Evolutionary conservation across 2,888 invertebrate genomes (phyloP).

Genomic region (Hesperia comma): DNA sequence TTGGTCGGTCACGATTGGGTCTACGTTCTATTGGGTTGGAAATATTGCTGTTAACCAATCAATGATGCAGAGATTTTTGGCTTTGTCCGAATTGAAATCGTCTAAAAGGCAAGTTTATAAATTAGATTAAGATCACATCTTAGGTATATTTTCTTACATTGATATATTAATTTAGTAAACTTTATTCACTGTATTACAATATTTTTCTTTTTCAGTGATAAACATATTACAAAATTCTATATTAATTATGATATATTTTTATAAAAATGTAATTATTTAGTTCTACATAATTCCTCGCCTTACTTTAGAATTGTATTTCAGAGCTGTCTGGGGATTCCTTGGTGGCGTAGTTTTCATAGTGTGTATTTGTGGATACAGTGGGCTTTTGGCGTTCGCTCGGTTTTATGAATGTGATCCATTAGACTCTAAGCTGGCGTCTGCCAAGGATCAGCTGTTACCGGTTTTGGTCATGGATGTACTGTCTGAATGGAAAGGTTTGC

Average conservation of each 20-base stretch:
- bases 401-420: slow-evolving; percentile 91
- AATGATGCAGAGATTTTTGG: slow-evolving; percentile 91
- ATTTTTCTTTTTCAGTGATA: no score
- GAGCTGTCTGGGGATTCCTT: slow-evolving; percentile 88
- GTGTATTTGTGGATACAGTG: slow-evolving; percentile 88
- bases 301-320: slow-evolving; percentile 57
- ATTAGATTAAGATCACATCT: slow-evolving; percentile 5
- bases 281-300: neutral
- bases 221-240: no score
- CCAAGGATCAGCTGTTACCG: slow-evolving; percentile 92
- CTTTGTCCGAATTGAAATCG: slow-evolving; percentile 85
- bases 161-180: no score
- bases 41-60: slow-evolving; percentile 90
- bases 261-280: no score
- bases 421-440: slow-evolving; percentile 86
- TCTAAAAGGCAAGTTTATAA: slow-evolving; percentile 81
- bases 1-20: slow-evolving; percentile 89
- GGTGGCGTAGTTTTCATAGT: slow-evolving; percentile 87
- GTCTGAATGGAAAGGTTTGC: slow-evolving; percentile 90
- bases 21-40: slow-evolving; percentile 88
- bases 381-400: slow-evolving; percentile 89
- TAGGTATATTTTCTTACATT: no score
- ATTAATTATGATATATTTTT: no score
- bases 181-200: no score
- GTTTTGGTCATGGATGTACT: slow-evolving; percentile 93